These are phyloP conservation scores for Scaptomyza montana DNA, from an alignment of 1,140 invertebrate species.

Conservation along the genomic window DNA sequence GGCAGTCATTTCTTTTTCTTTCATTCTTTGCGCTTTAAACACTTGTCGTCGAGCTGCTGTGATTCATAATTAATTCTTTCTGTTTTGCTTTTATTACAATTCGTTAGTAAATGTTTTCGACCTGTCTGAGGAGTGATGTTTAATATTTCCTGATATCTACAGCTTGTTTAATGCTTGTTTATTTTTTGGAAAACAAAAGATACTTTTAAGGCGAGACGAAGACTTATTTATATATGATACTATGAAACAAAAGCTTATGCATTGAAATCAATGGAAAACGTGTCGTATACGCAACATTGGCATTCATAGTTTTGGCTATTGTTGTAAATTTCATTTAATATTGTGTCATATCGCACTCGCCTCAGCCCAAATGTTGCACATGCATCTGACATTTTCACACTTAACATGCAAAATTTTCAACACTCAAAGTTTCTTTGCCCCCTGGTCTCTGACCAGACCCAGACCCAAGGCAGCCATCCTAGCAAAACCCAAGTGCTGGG, in stretches of 20 bases:
- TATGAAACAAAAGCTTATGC: constrained; percentile 38
- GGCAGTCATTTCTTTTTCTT: constrained; percentile 30
- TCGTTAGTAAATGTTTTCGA: constrained; percentile 19
- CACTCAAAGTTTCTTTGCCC: constrained; percentile 43
- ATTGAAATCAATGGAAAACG: constrained; percentile 49
- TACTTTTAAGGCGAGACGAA: constrained; percentile 24
- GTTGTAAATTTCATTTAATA: constrained; percentile 68
- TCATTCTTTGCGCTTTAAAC: constrained; percentile 14
- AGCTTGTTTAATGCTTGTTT: constrained; percentile 31
- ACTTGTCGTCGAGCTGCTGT: constrained; percentile 43
- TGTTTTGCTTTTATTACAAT: not conserved
- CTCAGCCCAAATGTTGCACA: constrained; percentile 56
- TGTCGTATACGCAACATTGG: constrained; percentile 70
- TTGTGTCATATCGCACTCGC: constrained; percentile 56
- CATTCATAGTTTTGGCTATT: constrained; percentile 61
- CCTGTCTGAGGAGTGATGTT: not conserved
- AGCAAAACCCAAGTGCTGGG: constrained; percentile 21
- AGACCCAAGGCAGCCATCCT: constrained; percentile 7
- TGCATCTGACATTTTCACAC: constrained; percentile 80
- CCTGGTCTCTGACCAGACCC: constrained; percentile 13
- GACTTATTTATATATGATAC: not conserved
- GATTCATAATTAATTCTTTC: constrained; percentile 73
- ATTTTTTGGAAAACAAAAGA: constrained; percentile 48
- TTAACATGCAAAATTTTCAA: constrained; percentile 66
- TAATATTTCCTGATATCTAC: constrained; percentile 22